Evolutionary conservation across 2,888 invertebrate species (phyloP).

Genomic region (Koerneria pararmatus): DNA sequence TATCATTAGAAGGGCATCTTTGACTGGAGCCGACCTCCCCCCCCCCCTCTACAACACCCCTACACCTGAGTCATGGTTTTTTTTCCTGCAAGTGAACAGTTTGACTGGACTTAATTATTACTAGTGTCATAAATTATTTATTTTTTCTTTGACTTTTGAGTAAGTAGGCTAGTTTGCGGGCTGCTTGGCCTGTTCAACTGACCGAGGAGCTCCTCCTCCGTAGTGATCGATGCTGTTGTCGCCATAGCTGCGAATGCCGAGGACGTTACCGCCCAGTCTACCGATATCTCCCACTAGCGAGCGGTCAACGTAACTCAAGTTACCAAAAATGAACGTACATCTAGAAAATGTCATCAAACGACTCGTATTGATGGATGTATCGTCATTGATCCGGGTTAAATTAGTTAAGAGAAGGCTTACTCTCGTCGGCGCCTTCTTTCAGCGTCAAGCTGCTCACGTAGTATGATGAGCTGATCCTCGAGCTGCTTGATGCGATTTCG

Average conservation of each 20-base stretch:
- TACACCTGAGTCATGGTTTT: no score
- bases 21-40: no score
- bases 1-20: no score
- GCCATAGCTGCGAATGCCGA: constrained; percentile 38
- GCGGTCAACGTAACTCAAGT: constrained; percentile 39
- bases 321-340: not conserved
- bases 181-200: no score
- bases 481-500: constrained; percentile 54
- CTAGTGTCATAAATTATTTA: no score
- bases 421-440: constrained; percentile 46
- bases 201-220: no score
- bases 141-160: no score
- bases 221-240: constrained; percentile 42
- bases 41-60: no score
- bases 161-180: no score
- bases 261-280: constrained; percentile 46
- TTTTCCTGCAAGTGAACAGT: no score
- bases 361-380: not conserved
- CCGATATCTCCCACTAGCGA: constrained; percentile 51
- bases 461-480: constrained; percentile 51
- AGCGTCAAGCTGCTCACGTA: constrained; percentile 55
- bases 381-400: not conserved
- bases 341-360: not conserved
- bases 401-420: not conserved
- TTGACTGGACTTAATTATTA: no score